Conservation (phyloP, 2,797 vertebrate genomes). For the Capromys pilorides region DNA sequence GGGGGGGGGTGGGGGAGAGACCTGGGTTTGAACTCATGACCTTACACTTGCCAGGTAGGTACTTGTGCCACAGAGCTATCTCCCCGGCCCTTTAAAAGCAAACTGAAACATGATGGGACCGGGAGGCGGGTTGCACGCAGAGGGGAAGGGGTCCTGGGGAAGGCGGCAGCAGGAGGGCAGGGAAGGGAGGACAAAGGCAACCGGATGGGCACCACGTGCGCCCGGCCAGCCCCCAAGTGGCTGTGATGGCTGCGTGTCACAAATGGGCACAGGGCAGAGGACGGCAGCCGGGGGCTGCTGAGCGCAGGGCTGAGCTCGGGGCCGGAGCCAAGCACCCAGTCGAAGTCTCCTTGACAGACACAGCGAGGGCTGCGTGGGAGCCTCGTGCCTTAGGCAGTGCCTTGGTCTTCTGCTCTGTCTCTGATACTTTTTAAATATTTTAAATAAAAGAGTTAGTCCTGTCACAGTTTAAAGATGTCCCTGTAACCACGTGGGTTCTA, state of each 20-base stretch:
- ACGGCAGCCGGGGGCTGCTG: neutral
- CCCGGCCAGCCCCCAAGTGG: neutral
- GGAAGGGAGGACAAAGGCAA: neutral
- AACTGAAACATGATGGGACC: neutral
- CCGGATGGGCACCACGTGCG: neutral
- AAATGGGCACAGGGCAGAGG: neutral
- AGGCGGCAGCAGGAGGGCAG: neutral
- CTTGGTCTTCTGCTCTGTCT: neutral
- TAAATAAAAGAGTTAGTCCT: neutral
- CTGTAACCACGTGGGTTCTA: neutral
- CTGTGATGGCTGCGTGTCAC: rapidly evolving
- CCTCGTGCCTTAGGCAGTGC: rapidly evolving
- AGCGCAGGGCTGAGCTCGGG: neutral
- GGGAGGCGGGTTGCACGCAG: neutral
- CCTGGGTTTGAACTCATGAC: no score
- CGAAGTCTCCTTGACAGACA: neutral
- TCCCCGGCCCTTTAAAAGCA: no score
- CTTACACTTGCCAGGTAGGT: no score
- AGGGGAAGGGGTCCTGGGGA: neutral
- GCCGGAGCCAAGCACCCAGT: neutral
- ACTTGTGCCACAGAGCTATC: no score
- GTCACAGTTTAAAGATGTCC: neutral
- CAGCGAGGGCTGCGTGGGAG: neutral
- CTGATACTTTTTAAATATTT: no score
- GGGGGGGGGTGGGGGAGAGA: no score